These are phyloP conservation scores for Cheiracanthium punctorium DNA, from an alignment of 2,888 invertebrate species.

Conservation along the genomic window DNA sequence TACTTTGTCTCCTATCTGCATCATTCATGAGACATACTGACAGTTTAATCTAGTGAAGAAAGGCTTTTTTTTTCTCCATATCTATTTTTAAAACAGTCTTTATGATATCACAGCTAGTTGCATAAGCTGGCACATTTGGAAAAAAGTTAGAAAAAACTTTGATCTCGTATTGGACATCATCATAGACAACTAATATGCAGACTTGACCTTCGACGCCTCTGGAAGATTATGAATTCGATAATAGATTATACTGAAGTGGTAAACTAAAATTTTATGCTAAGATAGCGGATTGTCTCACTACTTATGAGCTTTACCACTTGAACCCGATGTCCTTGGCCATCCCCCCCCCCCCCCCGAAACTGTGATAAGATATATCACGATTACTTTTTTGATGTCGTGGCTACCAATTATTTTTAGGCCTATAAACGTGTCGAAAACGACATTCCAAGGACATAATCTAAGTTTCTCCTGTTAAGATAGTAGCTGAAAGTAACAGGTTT, in stretches of 20 bases:
- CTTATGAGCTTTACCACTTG: neutral
- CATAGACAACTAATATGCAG: constrained; percentile 4
- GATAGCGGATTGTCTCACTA: neutral
- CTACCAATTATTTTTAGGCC: neutral
- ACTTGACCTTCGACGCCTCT: constrained; percentile 39
- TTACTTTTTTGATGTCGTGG: neutral
- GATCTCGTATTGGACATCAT: constrained; percentile 10
- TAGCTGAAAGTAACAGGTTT: neutral
- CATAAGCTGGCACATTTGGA: neutral
- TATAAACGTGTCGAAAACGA: neutral
- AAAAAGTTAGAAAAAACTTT: neutral
- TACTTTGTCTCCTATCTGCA: constrained; percentile 14
- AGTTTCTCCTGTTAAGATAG: too few relatives aligned
- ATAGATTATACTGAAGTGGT: constrained; percentile 44
- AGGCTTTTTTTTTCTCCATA: constrained; percentile 13
- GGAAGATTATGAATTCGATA: constrained; percentile 24
- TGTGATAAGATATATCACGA: constrained; percentile 3
- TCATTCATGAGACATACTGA: constrained; percentile 10
- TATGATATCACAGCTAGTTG: neutral
- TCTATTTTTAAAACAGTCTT: constrained; percentile 30
- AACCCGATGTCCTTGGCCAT: constrained; percentile 18
- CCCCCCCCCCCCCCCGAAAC: neutral
- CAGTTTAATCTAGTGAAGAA: neutral
- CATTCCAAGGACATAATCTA: neutral
- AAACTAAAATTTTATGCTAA: neutral